phyloP scores from a whole-genome alignment of 2,113 vertebrate species.

The Puma concolor region DNA sequence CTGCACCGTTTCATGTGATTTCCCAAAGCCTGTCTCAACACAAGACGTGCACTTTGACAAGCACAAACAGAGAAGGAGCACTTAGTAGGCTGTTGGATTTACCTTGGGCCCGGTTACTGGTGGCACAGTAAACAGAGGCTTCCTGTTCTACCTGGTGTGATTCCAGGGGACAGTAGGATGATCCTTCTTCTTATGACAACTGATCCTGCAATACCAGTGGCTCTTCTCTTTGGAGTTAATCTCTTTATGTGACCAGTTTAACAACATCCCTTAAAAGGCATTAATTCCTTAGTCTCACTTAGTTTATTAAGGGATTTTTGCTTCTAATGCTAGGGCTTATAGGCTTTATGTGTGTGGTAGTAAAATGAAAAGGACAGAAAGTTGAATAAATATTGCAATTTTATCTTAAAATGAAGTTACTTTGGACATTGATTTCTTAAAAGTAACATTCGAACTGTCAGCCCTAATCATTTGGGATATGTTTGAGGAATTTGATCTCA shows the following conservation, averaged over 20 bases:
- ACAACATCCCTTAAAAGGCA: neutral
- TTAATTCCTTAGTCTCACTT: neutral
- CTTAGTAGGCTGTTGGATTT: neutral
- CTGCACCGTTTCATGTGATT: neutral
- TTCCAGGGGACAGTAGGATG: neutral
- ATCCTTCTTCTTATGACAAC: neutral
- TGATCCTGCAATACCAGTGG: neutral
- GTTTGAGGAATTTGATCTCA: neutral
- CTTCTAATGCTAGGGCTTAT: neutral
- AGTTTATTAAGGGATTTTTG: neutral
- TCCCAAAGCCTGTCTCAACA: neutral
- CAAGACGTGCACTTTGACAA: neutral
- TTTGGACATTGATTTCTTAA: constrained; percentile 2
- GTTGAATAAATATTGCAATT: neutral
- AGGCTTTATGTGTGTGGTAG: neutral
- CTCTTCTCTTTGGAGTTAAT: neutral
- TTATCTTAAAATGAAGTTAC: constrained; percentile 1
- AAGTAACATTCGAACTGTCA: neutral
- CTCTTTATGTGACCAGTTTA: neutral
- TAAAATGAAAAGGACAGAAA: constrained; percentile 5
- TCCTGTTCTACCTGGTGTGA: neutral
- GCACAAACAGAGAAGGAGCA: neutral
- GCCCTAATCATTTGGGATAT: neutral
- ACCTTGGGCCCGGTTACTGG: neutral
- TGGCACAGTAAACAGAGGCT: neutral